Evolutionary conservation across 2,113 vertebrate species (phyloP), one percentile per base, ranked within the genome.

Genomic region (Cygnus buccinator): DNA sequence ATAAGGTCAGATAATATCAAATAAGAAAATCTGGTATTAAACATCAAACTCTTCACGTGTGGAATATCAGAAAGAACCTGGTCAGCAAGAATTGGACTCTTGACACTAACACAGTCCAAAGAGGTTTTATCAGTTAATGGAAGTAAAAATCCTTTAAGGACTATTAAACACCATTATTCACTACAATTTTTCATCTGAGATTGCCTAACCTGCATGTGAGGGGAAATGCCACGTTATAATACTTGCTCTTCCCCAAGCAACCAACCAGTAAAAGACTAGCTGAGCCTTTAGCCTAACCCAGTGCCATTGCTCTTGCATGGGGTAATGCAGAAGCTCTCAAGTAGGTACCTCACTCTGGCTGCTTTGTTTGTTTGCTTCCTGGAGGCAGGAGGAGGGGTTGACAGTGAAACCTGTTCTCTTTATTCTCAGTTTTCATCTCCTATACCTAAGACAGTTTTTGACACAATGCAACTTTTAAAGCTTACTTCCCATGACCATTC

Each of bases 331-430:
- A 86, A 89, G 11, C 17, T 71, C 31, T 57, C 11, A 71, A 43
- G 23, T 4, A 57, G 3, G 0, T 29, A 16, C n/a, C 37, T 31
- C 14, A 72, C 19, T 39, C 13, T 15, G 9, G 48, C 12, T 41
- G 61, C 28, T 63, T 58, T 81, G 13, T 41, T 70, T 46, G 7
- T 50, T 62, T 87, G 13, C n/a, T 80, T 83, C 22, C 6, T 1
- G 3, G 6, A 6, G 2, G 3, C 10, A 67, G 44, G 6, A 18
- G 8, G 13, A 75, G 11, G 39, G 4, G 0, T 13, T 6, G 0
- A 37, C 43, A 71, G 13, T 0, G 0, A 89, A 81, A 92, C 52
- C 29, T 81, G 26, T 17, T 48, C 1, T 23, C 43, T 78, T 78
- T 63, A 14, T 22, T 77, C 23, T 78, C 59, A 31, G 0, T 75